Evolutionary conservation across 2,113 vertebrate species (phyloP), one percentile per base, ranked within the genome.

Genomic region (Vidua chalybeata): DNA sequence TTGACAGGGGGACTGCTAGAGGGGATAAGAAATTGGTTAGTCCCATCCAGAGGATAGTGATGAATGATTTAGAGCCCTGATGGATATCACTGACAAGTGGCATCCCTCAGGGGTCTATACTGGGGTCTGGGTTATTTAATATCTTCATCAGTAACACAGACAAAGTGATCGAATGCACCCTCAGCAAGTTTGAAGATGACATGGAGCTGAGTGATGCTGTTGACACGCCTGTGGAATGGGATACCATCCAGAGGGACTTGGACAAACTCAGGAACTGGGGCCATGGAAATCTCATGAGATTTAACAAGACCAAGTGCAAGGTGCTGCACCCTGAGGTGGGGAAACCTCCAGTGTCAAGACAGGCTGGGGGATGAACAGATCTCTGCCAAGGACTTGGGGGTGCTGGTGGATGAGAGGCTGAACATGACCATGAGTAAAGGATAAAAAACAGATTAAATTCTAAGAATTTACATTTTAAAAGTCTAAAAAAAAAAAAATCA

Each of bases 161-260:
- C 13, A 73, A 72, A 66, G 12, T 31, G 10, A 73, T 3, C 0
- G 0, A 73, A 15, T 19, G 35, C 31, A 66, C 10, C 7, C 31
- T 23, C 37, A 45, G 43, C 45, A 45, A 51, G 10, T 43, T 2
- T 58, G 35, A 48, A 43, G 27, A 58, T 16, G 22, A 26, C 37
- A 37, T 27, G 2, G 1, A 51, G 31, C 9, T 51, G 31, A 35
- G 18, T 37, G 43, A 39, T 71, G 20, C 4, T 46, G 20, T 21
- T 35, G 43, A 72, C 21, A 35, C 0, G 2, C 43, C 35, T 43
- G 51, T 43, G 45, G 43, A 35, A 88, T 6, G 7, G 24, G 22
- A 73, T 37, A 31, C 27, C 31, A 73, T 66, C 10, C 37, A 66
- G 43, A 66, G 43, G 12, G 5, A 66, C 22, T 27, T 45, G 45